Evolutionary conservation across 2,113 vertebrate species (phyloP).

Genomic region (Amphiprion percula): DNA sequence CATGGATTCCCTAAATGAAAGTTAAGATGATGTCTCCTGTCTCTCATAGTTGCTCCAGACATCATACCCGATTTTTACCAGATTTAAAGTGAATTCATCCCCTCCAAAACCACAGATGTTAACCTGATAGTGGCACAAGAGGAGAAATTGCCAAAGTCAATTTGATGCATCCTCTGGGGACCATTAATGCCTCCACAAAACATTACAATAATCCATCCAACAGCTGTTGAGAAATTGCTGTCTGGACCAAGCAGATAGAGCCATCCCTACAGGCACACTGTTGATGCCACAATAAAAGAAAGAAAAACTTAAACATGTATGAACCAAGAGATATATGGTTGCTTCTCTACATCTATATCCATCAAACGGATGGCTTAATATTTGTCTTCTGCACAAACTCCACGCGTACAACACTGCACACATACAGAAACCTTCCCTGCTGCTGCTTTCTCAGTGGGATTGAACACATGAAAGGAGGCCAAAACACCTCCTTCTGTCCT

Average conservation of each 20-base stretch:
- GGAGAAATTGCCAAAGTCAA: no score
- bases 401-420: neutral
- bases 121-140: no score
- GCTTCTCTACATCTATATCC: neutral
- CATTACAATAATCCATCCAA: no score
- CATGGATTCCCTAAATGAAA: conserved; percentile 5
- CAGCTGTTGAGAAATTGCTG: no score
- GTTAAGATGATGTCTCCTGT: neutral
- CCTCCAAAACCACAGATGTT: no score
- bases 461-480: conserved; percentile 54
- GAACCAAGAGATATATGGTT: neutral
- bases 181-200: no score
- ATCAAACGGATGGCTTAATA: neutral
- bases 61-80: neutral
- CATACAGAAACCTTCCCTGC: conserved; percentile 21
- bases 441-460: conserved; percentile 35
- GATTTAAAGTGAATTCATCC: no score
- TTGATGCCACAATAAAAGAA: neutral
- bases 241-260: no score
- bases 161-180: neutral
- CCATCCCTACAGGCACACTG: no score
- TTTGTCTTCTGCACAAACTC: neutral
- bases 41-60: neutral
- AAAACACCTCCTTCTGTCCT: conserved; percentile 41
- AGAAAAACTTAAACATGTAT: neutral